Evolutionary conservation across 2,888 invertebrate genomes (phyloP).

Genomic region (Neoitamus cyanurus): DNA sequence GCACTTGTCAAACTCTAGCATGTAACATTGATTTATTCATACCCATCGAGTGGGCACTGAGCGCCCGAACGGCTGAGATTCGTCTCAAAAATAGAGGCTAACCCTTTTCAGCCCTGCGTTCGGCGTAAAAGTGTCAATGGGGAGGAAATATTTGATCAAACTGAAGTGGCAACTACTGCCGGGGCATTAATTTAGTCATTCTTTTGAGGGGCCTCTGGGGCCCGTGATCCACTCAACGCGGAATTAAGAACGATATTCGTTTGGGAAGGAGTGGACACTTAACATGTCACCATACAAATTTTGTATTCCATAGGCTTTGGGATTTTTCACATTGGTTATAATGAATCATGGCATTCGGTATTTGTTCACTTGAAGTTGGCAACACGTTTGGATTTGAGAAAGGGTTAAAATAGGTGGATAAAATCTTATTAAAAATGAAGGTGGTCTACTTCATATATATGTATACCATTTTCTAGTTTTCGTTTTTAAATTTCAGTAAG

Average conservation of each 20-base stretch:
- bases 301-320: neutral
- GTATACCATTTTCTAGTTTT: too few relatives aligned
- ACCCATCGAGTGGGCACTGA: conserved; percentile 1
- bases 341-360: neutral
- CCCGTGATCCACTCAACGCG: neutral
- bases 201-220: neutral
- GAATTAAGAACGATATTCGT: neutral
- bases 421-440: too few relatives aligned
- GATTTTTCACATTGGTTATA: neutral
- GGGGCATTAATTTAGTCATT: neutral
- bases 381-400: neutral
- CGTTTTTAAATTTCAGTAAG: too few relatives aligned
- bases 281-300: neutral
- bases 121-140: neutral
- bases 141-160: neutral
- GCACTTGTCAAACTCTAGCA: conserved; percentile 25
- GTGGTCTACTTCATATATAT: too few relatives aligned
- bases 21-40: conserved; percentile 32
- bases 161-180: neutral
- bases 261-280: neutral
- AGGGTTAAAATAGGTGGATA: too few relatives aligned
- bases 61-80: neutral
- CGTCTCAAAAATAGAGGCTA: neutral
- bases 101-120: neutral
- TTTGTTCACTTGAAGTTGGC: neutral